Percentiles rank a stretch among this genome's conserved stretches.
Conservation (phyloP, 64 coral and sea anemone genomes). For the Montipora efflorescens region DNA sequence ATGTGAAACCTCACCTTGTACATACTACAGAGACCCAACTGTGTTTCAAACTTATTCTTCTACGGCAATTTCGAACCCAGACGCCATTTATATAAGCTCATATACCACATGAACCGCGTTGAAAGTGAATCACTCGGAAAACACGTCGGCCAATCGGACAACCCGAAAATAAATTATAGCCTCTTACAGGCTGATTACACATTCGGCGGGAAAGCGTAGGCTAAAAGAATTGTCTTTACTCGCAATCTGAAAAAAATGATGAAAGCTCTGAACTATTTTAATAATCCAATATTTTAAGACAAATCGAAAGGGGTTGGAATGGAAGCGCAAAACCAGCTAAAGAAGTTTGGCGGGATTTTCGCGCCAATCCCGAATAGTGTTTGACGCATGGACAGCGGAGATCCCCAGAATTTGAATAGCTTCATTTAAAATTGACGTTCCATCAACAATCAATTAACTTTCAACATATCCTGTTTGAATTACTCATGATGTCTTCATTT, state of each 20-base stretch:
- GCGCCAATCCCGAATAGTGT: slow-evolving; percentile 22
- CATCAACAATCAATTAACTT: slow-evolving; percentile 1
- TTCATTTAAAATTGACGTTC: slow-evolving; percentile 18
- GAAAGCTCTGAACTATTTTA: not conserved
- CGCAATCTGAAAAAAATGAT: not conserved
- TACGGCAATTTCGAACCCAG: not conserved
- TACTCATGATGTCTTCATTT: not conserved
- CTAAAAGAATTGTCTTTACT: not conserved
- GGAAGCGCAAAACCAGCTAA: slow-evolving; percentile 4
- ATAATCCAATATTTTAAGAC: not conserved
- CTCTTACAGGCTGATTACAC: slow-evolving; percentile 33
- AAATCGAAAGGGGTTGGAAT: not conserved
- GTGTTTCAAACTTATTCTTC: not conserved
- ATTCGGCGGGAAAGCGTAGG: slow-evolving; percentile 34
- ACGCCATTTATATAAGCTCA: slow-evolving; percentile 26
- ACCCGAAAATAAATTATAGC: slow-evolving; percentile 48
- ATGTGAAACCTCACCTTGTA: slow-evolving; percentile 33
- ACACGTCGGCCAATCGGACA: not conserved
- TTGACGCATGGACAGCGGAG: slow-evolving; percentile 52
- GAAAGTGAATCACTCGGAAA: not conserved
- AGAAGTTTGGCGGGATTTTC: slow-evolving; percentile 37
- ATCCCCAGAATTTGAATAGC: slow-evolving; percentile 18
- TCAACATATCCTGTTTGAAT: not conserved
- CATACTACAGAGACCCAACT: slow-evolving; percentile 13
- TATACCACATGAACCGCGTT: not conserved